phyloP scores from a whole-genome alignment of 2,113 vertebrate genomes.

The Nycticorax nycticorax region DNA sequence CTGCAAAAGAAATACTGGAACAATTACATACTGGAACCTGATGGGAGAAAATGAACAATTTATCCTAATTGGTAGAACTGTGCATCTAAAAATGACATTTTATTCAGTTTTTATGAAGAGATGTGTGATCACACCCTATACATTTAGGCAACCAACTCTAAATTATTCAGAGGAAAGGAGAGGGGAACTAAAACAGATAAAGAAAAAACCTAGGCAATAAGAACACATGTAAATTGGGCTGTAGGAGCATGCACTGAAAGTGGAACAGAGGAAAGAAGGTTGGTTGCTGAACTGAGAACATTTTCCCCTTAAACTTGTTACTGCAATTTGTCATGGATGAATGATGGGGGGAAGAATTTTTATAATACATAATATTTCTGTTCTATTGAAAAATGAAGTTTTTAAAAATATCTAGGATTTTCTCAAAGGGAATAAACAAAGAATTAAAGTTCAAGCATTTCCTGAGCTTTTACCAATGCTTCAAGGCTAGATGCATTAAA shows the following conservation, averaged over 20 bases:
- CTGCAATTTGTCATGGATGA: fast-evolving
- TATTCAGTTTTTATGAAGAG: neutral
- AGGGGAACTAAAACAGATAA: neutral
- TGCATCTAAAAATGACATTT: neutral
- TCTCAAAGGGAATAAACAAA: neutral
- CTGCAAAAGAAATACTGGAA: neutral
- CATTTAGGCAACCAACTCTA: neutral
- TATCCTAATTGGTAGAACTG: neutral
- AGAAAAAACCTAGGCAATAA: neutral
- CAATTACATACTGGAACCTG: neutral
- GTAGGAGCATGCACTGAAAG: neutral
- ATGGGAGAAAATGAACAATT: neutral
- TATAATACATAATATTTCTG: neutral
- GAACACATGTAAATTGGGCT: neutral
- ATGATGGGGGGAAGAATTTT: neutral
- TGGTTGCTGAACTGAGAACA: neutral
- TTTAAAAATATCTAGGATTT: neutral
- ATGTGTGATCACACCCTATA: neutral
- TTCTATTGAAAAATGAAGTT: neutral
- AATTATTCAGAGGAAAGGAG: neutral
- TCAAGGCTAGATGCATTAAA: neutral
- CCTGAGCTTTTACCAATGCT: neutral
- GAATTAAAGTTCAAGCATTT: neutral
- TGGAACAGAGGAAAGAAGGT: neutral
- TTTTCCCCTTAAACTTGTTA: neutral